A percentile compares a stretch with the other conserved stretches of the same genome.
These are phyloP conservation scores for Hypolimnas misippus DNA, from an alignment of 2,888 invertebrate species.

Conservation along the genomic window DNA sequence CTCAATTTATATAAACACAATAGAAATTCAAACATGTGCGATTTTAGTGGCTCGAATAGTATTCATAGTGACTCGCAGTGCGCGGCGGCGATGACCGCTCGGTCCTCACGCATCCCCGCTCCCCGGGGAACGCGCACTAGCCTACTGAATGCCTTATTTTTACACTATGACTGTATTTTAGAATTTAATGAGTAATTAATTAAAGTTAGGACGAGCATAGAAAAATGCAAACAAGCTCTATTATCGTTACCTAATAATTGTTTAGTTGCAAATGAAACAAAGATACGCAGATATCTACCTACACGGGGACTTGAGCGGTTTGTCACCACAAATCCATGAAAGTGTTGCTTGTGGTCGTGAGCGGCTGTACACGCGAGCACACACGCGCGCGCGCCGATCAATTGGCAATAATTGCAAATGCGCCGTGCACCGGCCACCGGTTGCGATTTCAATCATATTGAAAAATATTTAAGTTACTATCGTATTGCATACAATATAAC, in stretches of 20 bases:
- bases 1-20: too few species aligned
- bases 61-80: too few species aligned
- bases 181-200: not conserved
- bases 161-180: not conserved
- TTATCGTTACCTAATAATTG: too few species aligned
- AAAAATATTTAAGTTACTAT: constrained; percentile 5
- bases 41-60: too few species aligned
- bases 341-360: not conserved
- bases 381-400: constrained; percentile 29
- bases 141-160: not conserved
- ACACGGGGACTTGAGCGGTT: constrained; percentile 15
- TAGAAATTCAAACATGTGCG: too few species aligned
- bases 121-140: not conserved
- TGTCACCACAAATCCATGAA: not conserved
- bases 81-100: not conserved
- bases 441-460: constrained; percentile 12
- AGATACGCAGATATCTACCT: constrained; percentile 2
- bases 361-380: not conserved
- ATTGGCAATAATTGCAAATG: constrained; percentile 44
- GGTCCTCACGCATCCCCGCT: too few species aligned
- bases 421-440: constrained; percentile 17
- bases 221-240: too few species aligned
- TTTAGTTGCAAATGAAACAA: not conserved
- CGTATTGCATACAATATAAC: not conserved
- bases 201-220: too few species aligned